Evolutionary conservation across 2,888 invertebrate species (phyloP), one percentile per base, ranked within the genome.

Genomic region (Disparrhopalites patrizii): DNA sequence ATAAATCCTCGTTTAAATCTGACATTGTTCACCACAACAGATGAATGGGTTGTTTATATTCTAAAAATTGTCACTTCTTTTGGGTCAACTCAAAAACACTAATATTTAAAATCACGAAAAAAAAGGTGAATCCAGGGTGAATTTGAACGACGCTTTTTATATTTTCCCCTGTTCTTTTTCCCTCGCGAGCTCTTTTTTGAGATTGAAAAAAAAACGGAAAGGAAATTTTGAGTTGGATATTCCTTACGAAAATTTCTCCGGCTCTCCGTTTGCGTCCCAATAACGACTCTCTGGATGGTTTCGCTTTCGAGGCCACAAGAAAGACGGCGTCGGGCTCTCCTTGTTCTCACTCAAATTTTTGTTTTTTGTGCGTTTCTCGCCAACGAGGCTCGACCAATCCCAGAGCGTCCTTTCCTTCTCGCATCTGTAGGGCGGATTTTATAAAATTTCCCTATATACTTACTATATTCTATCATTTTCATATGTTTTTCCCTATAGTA

Each of bases 1-100:
- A 68, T 52, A 67, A 67, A 28, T 74, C 70, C n/a, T 72, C 65
- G 25, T 57, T 57, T 18, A 57, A 50, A n/a, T 70, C 68, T 15
- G 63, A 56, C 31, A 52, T 62, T 18, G 3, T 63, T 23, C 58
- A 10, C 47, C n/a, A n/a, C n/a, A 10, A 5, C 18, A 43, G 47
- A 7, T 7, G n/a, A 43, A 43, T 43, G 5, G 50, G 10, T 3
- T 5, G 40, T 40, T n/a, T 20, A 36, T 13, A 13, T 10, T 13
- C 8, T 13, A 10, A 10, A 13, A 36, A 36, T 13, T 36, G 13
- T 8, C 40, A 3, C 4, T 40, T 40, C 40, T 20, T n/a, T 40
- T n/a, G n/a, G n/a, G n/a, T n/a, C n/a, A n/a, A n/a, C n/a, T n/a
- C n/a, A n/a, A 36, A 36, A 36, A 36, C 15, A 36, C 7, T 36